Conservation (phyloP, 2,113 vertebrate species). For the Dunckerocampus dactyliophorus region DNA sequence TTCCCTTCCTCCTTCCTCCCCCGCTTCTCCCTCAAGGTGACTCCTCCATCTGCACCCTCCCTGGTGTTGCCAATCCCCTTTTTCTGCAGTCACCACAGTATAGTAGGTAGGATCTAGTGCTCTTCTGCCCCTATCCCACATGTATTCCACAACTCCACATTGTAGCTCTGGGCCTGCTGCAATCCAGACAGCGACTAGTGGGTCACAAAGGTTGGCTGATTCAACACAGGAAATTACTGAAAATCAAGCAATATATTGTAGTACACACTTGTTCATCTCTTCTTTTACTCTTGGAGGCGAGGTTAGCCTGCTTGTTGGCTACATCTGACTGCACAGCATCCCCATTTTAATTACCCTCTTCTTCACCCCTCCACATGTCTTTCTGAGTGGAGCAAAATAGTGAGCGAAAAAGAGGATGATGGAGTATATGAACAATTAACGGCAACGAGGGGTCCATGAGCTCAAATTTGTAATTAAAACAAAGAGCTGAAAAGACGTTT, state of each 20-base stretch:
- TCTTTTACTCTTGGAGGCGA: not conserved
- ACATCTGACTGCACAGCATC: conserved; percentile 36
- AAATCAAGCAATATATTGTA: not conserved
- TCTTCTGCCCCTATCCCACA: conserved; percentile 20
- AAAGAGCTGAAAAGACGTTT: not conserved
- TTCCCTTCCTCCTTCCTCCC: conserved; percentile 35
- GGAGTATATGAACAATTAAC: not conserved
- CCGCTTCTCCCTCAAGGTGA: conserved; percentile 58
- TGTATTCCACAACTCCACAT: conserved; percentile 22
- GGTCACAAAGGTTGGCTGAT: conserved; percentile 18
- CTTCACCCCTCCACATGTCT: conserved; percentile 23
- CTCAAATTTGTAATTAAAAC: too few relatives aligned
- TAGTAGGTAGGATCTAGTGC: conserved; percentile 23
- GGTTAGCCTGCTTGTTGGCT: conserved; percentile 18
- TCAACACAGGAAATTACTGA: conserved; percentile 1
- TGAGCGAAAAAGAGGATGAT: conserved; percentile 14
- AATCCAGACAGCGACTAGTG: conserved; percentile 5
- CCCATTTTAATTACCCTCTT: conserved; percentile 55
- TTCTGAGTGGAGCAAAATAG: conserved; percentile 15
- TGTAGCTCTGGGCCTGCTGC: conserved; percentile 11
- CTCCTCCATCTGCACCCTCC: conserved; percentile 66
- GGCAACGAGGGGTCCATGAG: not conserved
- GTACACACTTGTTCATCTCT: conserved; percentile 7
- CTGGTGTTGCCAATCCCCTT: conserved; percentile 48
- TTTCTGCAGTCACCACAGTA: conserved; percentile 38